Base-by-base conservation (phyloP, 2,113 vertebrate species). In the Tetrao urogallus region DNA sequence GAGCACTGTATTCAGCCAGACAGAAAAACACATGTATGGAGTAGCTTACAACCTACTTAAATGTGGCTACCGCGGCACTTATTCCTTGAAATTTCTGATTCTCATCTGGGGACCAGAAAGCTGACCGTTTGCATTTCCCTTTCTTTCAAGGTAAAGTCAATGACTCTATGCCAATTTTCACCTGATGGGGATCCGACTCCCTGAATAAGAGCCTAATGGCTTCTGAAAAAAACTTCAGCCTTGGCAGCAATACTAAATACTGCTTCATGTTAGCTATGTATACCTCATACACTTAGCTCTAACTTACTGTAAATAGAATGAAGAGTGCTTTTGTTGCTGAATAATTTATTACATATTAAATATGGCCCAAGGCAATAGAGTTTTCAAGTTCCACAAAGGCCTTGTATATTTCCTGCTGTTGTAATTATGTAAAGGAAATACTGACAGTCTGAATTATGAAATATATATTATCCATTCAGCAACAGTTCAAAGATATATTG, bases 301-400 rank as follows among this genome's bases (percentile, higher is more conserved):
- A 93, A 91, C 94, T 96, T 94, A 87, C 95, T 96, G 96, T 94
- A 97, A 97, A 97, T 95, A 98, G 96, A 97, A 96, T 36, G 92
- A 90, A 86, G 95, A 96, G 86, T 86, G 93, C 85, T 90, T 90
- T 87, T 93, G 74, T 76, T 95, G 80, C 56, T 98, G 94, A 97
- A 98, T 98, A 98, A 98, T 98, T 98, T 97, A 98, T 96, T 92
- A 69, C 70, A 78, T 77, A 88, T 97, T 97, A 94, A 97, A 96
- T 96, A 96, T 84, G 90, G 96, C 97, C 94, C 69, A 67, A 89
- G 94, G 97, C 97, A 91, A 90, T 63, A 89, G 84, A 92, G 91
- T 93, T 93, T 97, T 92, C 91, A 96, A 82, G 89, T 96, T 97
- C 88, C 95, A 96, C 94, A 94, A 93, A 97, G 95, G 90, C 85